A percentile compares a stretch with the other conserved stretches of the same genome.
phyloP scores from a whole-genome alignment of 2,888 invertebrate species.

The Alentia gelatinosa region DNA sequence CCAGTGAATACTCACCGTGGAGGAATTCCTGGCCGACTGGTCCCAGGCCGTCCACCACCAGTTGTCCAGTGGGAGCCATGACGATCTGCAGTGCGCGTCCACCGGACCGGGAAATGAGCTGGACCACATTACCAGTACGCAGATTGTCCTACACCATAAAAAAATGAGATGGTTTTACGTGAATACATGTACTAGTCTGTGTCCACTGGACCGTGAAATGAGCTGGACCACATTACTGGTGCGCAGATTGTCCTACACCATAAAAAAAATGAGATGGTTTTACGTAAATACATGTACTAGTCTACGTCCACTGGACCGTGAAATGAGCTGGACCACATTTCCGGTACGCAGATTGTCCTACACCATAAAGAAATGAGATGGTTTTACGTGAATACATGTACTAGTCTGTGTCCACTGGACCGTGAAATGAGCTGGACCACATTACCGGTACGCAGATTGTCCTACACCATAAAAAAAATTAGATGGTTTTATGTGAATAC shows the following conservation, averaged over 20 bases:
- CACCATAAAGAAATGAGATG: background rate
- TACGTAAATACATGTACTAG: no score
- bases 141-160: conserved; percentile 70
- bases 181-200: no score
- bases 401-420: no score
- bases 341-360: conserved; percentile 74
- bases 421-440: conserved; percentile 75
- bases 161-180: background rate
- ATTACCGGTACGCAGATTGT: conserved; percentile 74
- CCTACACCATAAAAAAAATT: conserved; percentile 64
- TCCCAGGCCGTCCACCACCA: conserved; percentile 76
- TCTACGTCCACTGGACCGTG: conserved; percentile 70
- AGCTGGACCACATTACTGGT: conserved; percentile 77
- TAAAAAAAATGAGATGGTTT: no score
- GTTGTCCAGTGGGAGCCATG: conserved; percentile 68
- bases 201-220: conserved; percentile 74
- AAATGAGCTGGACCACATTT: conserved; percentile 76
- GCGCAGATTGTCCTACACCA: conserved; percentile 70
- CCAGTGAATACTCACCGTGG: conserved; percentile 58
- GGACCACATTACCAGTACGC: conserved; percentile 75
- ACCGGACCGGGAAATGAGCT: conserved; percentile 74
- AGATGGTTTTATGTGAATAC: no score
- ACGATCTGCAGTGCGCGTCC: conserved; percentile 75
- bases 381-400: no score
- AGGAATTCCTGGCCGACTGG: conserved; percentile 66